These are phyloP conservation scores for Mellivora capensis DNA, from an alignment of 2,113 vertebrate genomes.

Conservation along the genomic window DNA sequence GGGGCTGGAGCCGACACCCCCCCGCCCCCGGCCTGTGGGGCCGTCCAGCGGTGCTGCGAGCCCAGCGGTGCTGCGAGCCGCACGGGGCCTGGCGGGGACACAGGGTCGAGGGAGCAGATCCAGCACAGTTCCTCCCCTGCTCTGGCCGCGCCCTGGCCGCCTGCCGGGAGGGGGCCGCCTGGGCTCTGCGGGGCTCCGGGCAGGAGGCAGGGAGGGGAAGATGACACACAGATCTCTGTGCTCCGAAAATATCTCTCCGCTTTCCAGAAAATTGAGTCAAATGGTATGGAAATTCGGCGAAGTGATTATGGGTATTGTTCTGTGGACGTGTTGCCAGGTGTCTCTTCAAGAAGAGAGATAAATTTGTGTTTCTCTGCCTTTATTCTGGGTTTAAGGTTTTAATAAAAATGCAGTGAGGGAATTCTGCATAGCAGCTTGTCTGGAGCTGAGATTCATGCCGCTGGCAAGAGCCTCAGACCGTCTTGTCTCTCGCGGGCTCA, in stretches of 20 bases:
- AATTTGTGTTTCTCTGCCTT: slow-evolving; percentile 15
- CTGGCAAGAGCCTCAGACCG: background rate
- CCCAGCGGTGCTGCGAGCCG: background rate
- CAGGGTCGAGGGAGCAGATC: background rate
- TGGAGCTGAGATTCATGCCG: background rate
- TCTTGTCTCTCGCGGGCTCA: too few species aligned
- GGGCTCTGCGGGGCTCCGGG: background rate
- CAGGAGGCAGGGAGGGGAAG: background rate
- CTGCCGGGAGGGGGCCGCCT: background rate
- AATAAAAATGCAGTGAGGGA: background rate
- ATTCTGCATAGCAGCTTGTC: background rate
- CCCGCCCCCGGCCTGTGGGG: background rate
- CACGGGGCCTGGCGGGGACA: fast-evolving
- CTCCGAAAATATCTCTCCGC: background rate
- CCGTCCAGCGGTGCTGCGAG: background rate
- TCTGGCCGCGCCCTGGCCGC: background rate
- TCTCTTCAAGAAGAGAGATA: slow-evolving; percentile 14
- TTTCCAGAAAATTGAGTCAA: background rate
- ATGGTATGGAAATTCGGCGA: background rate
- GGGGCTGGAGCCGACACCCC: fast-evolving
- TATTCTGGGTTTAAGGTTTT: background rate
- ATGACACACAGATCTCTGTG: background rate
- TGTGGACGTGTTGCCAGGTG: slow-evolving; percentile 26
- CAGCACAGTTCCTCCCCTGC: background rate
- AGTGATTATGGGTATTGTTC: slow-evolving; percentile 43